Evolutionary conservation across 2,797 vertebrate genomes (phyloP).

Genomic region (Rhinatrema bivittatum): DNA sequence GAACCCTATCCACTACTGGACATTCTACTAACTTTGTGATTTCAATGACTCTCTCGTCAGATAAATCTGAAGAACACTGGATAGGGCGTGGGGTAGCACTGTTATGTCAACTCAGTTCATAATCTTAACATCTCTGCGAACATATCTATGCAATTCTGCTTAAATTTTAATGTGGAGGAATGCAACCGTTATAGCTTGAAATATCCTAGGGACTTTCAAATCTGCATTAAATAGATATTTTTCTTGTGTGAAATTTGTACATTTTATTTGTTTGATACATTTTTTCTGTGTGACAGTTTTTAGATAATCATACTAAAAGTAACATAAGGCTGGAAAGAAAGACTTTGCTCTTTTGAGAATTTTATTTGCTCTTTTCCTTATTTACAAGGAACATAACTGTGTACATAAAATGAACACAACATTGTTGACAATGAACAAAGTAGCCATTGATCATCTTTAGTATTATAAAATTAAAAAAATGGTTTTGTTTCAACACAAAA

Average conservation of each 20-base stretch:
- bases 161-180: too few species aligned
- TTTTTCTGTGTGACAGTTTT: too few species aligned
- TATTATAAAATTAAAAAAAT: slow-evolving; percentile 53
- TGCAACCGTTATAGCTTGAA: too few species aligned
- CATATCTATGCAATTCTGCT: not conserved
- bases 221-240: too few species aligned
- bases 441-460: slow-evolving; percentile 58
- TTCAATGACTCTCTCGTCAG: slow-evolving; percentile 65
- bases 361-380: slow-evolving; percentile 62
- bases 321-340: slow-evolving; percentile 12
- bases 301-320: not conserved
- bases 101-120: slow-evolving; percentile 75
- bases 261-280: too few species aligned
- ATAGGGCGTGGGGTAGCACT: slow-evolving; percentile 72
- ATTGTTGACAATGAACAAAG: slow-evolving; percentile 54
- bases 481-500: slow-evolving; percentile 51
- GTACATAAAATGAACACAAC: slow-evolving; percentile 58
- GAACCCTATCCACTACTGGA: slow-evolving; percentile 75
- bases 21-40: slow-evolving; percentile 83
- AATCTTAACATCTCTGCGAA: not conserved
- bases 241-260: too few species aligned
- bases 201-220: too few species aligned
- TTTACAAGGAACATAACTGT: slow-evolving; percentile 48
- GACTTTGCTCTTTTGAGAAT: slow-evolving; percentile 37
- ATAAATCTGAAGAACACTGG: slow-evolving; percentile 68